Base-by-base conservation (phyloP, 2,888 invertebrate species). In the Odontomyia ornata region DNA sequence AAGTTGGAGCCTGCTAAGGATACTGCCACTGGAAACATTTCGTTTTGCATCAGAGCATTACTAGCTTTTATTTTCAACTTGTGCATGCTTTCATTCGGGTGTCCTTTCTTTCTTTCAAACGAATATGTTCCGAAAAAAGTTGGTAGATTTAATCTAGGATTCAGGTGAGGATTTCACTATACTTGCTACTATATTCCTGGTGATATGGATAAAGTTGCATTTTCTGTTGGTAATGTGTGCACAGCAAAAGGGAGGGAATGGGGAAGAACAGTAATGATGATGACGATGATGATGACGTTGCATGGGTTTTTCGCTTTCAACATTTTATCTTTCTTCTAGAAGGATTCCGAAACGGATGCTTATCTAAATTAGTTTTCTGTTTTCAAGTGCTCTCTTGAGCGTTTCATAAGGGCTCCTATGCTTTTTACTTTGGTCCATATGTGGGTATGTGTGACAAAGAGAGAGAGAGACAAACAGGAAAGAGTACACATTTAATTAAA, bases 291-390 rank as follows among this genome's bases (percentile, higher is more conserved):
- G 23, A 57, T 36, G 57, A 18, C 73, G 21, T 36, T 21, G 73
- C 47, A 60, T 11, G 30, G 18, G n/a, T 57, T 73, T 73, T 57
- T 1, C 18, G 11, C 9, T 36, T 36, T 36, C 36, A 36, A 5
- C 72, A 9, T 72, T 72, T 56, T 18, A 57, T 57, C 30, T 57
- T 7, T 57, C 57, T 57, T 21, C 30, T 15, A 30, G n/a, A 23
- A 15, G 56, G 52, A 9, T 73, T 15, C 36, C 57, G 23, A 36
- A 73, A 57, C 21, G 73, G 43, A 60, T 57, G 73, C 73, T 73
- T 73, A 73, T 73, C 73, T 73, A 73, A 73, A 73, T 73, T 73
- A 73, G 73, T 73, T 73, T 73, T 73, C 60, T 73, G 57, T 36
- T 73, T 57, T 57, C 23, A 73, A 57, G 60, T 73, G 60, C 60